Conservation (phyloP, 2,888 invertebrate species). For the Drosophila neutralis region DNA sequence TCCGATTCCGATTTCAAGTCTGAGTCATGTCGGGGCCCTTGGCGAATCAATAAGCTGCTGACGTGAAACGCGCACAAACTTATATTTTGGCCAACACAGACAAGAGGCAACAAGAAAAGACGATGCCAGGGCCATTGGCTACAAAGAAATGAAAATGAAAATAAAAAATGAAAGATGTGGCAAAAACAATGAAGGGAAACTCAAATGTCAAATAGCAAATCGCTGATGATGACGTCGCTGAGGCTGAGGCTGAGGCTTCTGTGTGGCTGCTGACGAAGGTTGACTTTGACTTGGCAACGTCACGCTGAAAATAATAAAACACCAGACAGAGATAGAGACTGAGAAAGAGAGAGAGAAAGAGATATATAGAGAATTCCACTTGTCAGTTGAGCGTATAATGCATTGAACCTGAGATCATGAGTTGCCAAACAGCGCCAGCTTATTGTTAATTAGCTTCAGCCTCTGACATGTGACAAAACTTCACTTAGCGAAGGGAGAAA, state of each 20-base stretch:
- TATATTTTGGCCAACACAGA: slow-evolving; percentile 32
- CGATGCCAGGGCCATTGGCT: slow-evolving; percentile 33
- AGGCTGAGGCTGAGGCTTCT: slow-evolving; percentile 3
- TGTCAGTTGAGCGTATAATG: slow-evolving; percentile 66
- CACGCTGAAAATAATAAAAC: slow-evolving; percentile 62
- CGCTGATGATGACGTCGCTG: slow-evolving; percentile 67
- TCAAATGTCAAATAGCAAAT: slow-evolving; percentile 77
- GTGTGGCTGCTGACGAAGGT: slow-evolving; percentile 63
- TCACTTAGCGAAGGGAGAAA: slow-evolving; percentile 14
- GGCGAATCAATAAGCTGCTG: slow-evolving; percentile 72
- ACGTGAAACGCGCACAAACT: slow-evolving; percentile 55
- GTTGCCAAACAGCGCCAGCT: slow-evolving; percentile 49
- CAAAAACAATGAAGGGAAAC: slow-evolving; percentile 51
- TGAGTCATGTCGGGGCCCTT: slow-evolving; percentile 67
- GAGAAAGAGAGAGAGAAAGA: neutral
- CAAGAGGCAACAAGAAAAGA: slow-evolving; percentile 13
- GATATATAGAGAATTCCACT: slow-evolving; percentile 64
- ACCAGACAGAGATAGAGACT: neutral
- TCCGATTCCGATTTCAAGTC: slow-evolving; percentile 40
- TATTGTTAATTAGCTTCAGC: slow-evolving; percentile 40
- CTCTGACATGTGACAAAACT: slow-evolving; percentile 39
- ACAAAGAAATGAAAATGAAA: slow-evolving; percentile 37
- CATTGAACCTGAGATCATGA: slow-evolving; percentile 72
- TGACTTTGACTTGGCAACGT: slow-evolving; percentile 68
- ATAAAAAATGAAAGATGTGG: slow-evolving; percentile 16